phyloP scores from a whole-genome alignment of 2,113 vertebrate genomes.

The Pedionomus torquatus region DNA sequence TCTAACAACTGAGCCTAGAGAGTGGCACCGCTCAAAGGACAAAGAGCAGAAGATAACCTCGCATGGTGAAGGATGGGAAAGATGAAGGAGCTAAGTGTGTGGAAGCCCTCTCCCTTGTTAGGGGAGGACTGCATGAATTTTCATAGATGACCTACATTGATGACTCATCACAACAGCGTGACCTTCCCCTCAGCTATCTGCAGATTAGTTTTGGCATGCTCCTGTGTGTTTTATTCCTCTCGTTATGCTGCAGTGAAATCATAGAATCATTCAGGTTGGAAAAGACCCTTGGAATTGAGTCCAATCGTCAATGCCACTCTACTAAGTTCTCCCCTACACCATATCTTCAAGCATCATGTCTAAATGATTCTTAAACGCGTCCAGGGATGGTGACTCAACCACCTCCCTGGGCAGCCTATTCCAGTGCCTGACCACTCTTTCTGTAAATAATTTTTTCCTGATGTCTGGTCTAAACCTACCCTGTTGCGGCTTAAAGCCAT shows the following conservation, averaged over 20 bases:
- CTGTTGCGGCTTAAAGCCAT: too few species aligned
- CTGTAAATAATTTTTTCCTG: too few species aligned
- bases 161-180: background rate
- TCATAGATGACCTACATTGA: background rate
- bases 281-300: too few species aligned
- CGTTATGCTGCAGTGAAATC: background rate
- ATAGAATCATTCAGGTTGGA: too few species aligned
- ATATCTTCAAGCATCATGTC: too few species aligned
- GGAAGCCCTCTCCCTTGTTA: background rate
- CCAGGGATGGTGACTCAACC: too few species aligned
- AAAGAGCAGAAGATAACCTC: background rate
- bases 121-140: accelerated
- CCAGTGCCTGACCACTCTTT: too few species aligned
- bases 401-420: too few species aligned
- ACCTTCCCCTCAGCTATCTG: background rate
- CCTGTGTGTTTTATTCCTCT: background rate
- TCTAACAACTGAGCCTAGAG: background rate
- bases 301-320: too few species aligned
- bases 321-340: too few species aligned
- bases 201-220: background rate
- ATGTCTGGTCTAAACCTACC: too few species aligned
- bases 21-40: background rate
- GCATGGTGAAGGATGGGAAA: background rate
- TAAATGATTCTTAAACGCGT: too few species aligned
- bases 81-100: background rate